Conservation (phyloP, 2,888 invertebrate species). For the Netelia virgata region DNA sequence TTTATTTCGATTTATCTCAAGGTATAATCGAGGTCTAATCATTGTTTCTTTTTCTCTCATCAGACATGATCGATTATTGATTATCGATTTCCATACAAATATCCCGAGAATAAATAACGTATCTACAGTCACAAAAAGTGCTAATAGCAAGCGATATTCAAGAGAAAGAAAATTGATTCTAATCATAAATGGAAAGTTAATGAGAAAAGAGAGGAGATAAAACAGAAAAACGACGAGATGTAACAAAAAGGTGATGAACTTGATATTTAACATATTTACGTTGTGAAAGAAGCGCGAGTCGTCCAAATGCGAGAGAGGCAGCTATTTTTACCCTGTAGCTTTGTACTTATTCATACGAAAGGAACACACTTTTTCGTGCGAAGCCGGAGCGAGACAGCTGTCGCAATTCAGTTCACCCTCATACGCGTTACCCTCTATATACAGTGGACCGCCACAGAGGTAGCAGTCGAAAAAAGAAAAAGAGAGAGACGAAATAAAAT, state of each 20-base stretch:
- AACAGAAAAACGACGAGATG: not conserved
- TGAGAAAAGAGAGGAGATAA: not conserved
- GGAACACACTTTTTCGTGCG: constrained; percentile 73
- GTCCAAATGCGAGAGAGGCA: not conserved
- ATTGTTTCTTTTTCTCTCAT: too few relatives aligned
- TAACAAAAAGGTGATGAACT: not conserved
- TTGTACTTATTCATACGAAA: constrained; percentile 44
- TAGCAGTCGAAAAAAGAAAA: constrained; percentile 25
- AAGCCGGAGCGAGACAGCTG: constrained; percentile 49
- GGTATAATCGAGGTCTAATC: too few relatives aligned
- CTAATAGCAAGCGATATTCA: not conserved
- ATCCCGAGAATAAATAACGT: too few relatives aligned
- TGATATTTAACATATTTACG: not conserved
- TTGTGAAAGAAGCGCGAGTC: not conserved
- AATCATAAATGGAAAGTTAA: not conserved
- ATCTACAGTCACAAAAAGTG: too few relatives aligned
- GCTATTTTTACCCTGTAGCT: constrained; percentile 29
- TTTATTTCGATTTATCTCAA: too few relatives aligned
- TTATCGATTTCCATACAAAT: too few relatives aligned
- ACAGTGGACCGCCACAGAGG: constrained; percentile 14
- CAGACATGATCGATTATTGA: too few relatives aligned
- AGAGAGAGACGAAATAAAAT: constrained; percentile 17
- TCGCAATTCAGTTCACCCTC: constrained; percentile 20
- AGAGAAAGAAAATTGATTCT: not conserved
- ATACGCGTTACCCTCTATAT: not conserved